These are phyloP conservation scores for Drosophila colorata DNA, from an alignment of 2,888 invertebrate genomes.

Conservation along the genomic window DNA sequence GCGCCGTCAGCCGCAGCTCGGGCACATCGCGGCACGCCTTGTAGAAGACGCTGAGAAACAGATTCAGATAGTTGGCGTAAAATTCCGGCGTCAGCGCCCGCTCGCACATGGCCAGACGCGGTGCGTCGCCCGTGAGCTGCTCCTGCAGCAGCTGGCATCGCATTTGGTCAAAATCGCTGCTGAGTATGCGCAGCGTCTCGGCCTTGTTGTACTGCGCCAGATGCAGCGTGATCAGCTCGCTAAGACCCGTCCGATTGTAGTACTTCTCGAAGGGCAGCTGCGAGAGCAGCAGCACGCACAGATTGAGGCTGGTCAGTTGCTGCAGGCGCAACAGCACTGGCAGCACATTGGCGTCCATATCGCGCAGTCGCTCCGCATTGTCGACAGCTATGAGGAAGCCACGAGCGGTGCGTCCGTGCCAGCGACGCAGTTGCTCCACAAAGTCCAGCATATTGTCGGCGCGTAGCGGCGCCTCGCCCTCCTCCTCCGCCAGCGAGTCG, in stretches of 20 bases:
- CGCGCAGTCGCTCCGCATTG: slow-evolving; percentile 91
- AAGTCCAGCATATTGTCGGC: slow-evolving; percentile 91
- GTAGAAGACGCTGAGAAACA: slow-evolving; percentile 94
- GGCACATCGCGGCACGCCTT: slow-evolving; percentile 93
- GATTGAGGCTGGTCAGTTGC: slow-evolving; percentile 90
- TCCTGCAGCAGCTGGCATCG: slow-evolving; percentile 41
- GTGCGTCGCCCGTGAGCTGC: slow-evolving; percentile 23
- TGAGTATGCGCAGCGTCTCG: slow-evolving; percentile 87
- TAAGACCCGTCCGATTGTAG: slow-evolving; percentile 88
- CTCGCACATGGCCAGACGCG: slow-evolving; percentile 48
- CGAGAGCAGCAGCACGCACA: slow-evolving; percentile 91
- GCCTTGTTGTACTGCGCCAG: slow-evolving; percentile 93
- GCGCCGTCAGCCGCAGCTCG: slow-evolving; percentile 93
- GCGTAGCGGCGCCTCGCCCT: slow-evolving; percentile 79
- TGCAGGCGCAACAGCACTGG: slow-evolving; percentile 90
- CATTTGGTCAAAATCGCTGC: slow-evolving; percentile 81
- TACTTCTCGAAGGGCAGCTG: slow-evolving; percentile 94
- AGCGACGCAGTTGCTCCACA: slow-evolving; percentile 85
- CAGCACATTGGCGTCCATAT: slow-evolving; percentile 90
- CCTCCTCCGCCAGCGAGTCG: slow-evolving; percentile 83
- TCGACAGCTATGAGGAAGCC: slow-evolving; percentile 90
- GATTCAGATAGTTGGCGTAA: slow-evolving; percentile 92
- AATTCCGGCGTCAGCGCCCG: slow-evolving; percentile 86
- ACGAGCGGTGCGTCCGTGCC: slow-evolving; percentile 34
- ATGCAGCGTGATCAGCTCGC: slow-evolving; percentile 90